These are phyloP conservation scores for Alosa alosa DNA, from an alignment of 2,113 vertebrate species.

Conservation along the genomic window DNA sequence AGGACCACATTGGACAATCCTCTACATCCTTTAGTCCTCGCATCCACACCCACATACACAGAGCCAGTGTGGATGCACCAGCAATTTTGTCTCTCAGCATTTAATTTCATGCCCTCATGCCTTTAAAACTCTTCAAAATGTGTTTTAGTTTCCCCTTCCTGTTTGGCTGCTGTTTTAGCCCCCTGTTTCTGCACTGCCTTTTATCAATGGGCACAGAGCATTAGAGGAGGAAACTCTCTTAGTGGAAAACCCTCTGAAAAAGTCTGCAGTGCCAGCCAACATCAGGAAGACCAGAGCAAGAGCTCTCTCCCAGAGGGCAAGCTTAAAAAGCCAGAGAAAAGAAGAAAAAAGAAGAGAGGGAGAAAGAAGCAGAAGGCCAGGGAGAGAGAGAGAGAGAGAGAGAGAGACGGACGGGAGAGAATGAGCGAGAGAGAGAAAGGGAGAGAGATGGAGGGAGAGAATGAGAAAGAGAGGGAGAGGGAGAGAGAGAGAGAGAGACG, in stretches of 20 bases:
- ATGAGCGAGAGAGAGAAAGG: neutral
- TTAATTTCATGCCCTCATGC: constrained; percentile 2
- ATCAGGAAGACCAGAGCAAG: neutral
- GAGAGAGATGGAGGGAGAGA: no score
- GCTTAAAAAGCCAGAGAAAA: neutral
- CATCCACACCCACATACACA: constrained; percentile 31
- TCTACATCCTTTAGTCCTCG: neutral
- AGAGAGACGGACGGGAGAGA: no score
- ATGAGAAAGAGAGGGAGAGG: no score
- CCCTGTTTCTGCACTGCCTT: neutral
- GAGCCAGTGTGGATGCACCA: neutral
- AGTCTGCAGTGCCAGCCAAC: neutral
- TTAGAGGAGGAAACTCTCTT: neutral
- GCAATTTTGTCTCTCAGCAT: neutral
- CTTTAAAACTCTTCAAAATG: neutral
- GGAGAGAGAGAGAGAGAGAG: neutral
- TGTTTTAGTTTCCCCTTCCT: neutral
- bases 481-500: neutral
- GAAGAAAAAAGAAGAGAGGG: neutral
- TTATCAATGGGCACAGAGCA: neutral
- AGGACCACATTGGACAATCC: constrained; percentile 16
- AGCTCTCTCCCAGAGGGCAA: neutral
- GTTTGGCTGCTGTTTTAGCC: neutral
- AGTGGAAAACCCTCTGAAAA: neutral
- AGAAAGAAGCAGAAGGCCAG: neutral